Evolutionary conservation across 2,113 vertebrate species (phyloP).

Genomic region (Mungos mungo): DNA sequence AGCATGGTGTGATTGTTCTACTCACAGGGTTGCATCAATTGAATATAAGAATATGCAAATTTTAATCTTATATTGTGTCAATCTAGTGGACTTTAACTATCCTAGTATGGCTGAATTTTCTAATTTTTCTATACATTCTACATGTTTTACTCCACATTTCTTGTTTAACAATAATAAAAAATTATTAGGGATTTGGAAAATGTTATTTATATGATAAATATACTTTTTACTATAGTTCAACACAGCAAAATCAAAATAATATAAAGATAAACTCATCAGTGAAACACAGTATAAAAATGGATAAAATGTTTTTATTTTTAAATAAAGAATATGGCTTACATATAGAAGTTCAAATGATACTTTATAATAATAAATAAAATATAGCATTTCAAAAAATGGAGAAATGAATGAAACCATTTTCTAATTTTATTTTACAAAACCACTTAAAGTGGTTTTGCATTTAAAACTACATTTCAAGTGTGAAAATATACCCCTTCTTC

Average conservation of each 20-base stretch:
- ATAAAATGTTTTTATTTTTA: not conserved
- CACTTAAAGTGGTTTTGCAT: not conserved
- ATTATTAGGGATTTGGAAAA: not conserved
- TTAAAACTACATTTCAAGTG: not conserved
- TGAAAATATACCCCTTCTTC: slow-evolving; percentile 40
- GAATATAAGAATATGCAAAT: not conserved
- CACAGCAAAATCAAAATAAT: slow-evolving; percentile 6
- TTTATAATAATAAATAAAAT: not conserved
- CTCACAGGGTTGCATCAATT: not conserved
- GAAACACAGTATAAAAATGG: not conserved
- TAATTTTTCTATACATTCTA: not conserved
- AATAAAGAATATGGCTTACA: not conserved
- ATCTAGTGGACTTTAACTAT: not conserved
- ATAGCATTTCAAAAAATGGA: not conserved
- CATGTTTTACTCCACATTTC: not conserved
- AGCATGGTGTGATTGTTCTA: not conserved
- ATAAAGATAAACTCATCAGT: not conserved
- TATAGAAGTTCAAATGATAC: not conserved
- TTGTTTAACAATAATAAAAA: not conserved
- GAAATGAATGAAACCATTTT: not conserved
- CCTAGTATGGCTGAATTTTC: not conserved
- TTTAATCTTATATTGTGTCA: not conserved
- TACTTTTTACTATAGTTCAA: not conserved
- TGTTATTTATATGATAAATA: not conserved
- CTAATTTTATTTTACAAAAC: not conserved